phyloP scores from a whole-genome alignment of 2,888 invertebrate genomes.

The Eilema caniola region DNA sequence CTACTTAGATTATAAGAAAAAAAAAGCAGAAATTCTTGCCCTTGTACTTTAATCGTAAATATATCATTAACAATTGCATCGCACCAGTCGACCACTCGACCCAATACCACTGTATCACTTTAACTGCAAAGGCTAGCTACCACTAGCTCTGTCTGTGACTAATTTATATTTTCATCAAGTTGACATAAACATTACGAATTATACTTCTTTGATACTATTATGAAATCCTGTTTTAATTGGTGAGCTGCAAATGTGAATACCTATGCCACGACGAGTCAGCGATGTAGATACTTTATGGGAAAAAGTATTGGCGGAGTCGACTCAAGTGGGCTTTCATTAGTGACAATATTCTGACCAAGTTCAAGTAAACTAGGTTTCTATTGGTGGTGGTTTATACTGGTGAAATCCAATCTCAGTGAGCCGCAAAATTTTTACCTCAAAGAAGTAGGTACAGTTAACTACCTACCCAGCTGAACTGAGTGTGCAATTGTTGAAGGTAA shows the following conservation, averaged over 20 bases:
- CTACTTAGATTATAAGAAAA: slow-evolving; percentile 9
- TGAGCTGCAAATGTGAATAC: not conserved
- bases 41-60: slow-evolving; percentile 14
- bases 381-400: no score
- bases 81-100: not conserved
- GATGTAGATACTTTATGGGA: not conserved
- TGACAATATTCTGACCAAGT: not conserved
- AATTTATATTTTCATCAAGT: not conserved
- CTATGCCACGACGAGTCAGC: not conserved
- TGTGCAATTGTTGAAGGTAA: slow-evolving; percentile 17
- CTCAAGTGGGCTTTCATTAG: not conserved
- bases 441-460: not conserved
- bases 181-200: not conserved
- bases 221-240: not conserved
- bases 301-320: not conserved
- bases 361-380: not conserved
- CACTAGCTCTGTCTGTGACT: not conserved
- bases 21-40: slow-evolving; percentile 19
- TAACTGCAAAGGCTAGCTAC: not conserved
- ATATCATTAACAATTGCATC: slow-evolving; percentile 18
- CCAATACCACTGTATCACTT: not conserved
- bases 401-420: not conserved
- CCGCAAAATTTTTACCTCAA: not conserved
- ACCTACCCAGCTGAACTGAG: not conserved
- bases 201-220: not conserved